Base-by-base conservation (phyloP, 2,888 invertebrate genomes). In the Melinopterus prodromus region DNA sequence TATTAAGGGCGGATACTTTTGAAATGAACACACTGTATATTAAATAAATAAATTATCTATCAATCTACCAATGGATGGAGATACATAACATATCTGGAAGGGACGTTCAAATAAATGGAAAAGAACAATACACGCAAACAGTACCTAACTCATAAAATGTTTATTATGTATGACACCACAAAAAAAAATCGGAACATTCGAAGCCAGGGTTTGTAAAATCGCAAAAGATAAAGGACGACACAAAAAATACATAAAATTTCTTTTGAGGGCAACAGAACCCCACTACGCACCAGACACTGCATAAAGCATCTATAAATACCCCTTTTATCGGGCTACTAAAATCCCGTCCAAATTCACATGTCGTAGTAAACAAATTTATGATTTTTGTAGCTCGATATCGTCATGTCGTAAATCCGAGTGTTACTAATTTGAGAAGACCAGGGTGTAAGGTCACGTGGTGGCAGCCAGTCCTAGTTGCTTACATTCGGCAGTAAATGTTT, bases 301-400 rank as follows among this genome's bases (percentile, higher is more conserved):
- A 53, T 53, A 53, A 53, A 53, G 53, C 0, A 53, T 53, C 53
- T 53, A 53, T 53, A 53, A 53, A 53, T 53, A 53, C 53, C 12
- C 53, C 12, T 53, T 53, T 53, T 53, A 53, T 53, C 53, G 53
- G 7, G 9, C 53, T 53, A 53, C 53, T 53, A 53, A 53, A 53
- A 53, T 9, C 53, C 12, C 53, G 53, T 12, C 53, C 53, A 53
- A 53, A 53, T 6, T 53, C 53, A 53, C 53, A 53, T 53, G 53
- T 53, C 53, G 53, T 53, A 53, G 53, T 53, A 53, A 53, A 53
- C 53, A 53, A 53, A 53, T 53, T 53, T 53, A 53, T 53, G 53
- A 53, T 53, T 53, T 53, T 53, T 53, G 53, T 53, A 53, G 7
- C 53, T 12, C 53, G 53, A 53, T 53, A 53, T 53, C 53, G 53